These are phyloP conservation scores for Ophiothrix spiculata DNA, from an alignment of 35 echinoderm and acorn worm genomes.

Conservation along the genomic window DNA sequence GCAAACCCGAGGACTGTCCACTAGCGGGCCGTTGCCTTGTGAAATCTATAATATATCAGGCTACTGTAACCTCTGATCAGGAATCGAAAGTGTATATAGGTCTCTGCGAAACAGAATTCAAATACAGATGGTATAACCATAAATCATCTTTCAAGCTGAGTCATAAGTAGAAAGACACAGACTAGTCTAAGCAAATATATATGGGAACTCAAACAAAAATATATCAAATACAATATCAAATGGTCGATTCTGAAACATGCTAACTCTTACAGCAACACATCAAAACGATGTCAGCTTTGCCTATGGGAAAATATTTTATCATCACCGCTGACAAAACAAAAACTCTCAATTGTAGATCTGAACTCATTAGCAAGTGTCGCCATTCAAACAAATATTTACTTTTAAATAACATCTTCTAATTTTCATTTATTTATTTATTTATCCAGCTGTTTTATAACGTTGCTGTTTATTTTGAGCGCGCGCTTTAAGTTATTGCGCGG, in stretches of 20 bases:
- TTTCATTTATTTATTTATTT: too few relatives aligned
- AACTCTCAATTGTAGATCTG: constrained; percentile 4
- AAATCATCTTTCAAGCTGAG: neutral
- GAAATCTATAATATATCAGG: neutral
- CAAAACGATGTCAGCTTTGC: constrained; percentile 22
- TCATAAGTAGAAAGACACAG: neutral
- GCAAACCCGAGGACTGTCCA: neutral
- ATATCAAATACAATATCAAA: neutral
- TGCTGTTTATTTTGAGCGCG: too few relatives aligned
- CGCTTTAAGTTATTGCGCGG: too few relatives aligned
- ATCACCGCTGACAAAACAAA: constrained; percentile 9
- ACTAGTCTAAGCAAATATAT: neutral
- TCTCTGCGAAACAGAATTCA: neutral
- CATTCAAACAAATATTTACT: constrained; percentile 13
- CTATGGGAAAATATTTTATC: constrained; percentile 29
- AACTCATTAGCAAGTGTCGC: constrained; percentile 3
- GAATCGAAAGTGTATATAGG: neutral
- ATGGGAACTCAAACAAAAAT: neutral
- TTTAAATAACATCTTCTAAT: too few relatives aligned
- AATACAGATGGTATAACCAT: neutral
- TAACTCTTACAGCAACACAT: neutral
- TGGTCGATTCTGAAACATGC: neutral
- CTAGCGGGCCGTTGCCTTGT: neutral
- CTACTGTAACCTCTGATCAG: neutral
- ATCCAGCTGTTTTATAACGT: too few relatives aligned